Evolutionary conservation across 35 echinoderm and acorn worm species (phyloP), one percentile per base, ranked within the genome.

Genomic region (Holothuria glaberrima): DNA sequence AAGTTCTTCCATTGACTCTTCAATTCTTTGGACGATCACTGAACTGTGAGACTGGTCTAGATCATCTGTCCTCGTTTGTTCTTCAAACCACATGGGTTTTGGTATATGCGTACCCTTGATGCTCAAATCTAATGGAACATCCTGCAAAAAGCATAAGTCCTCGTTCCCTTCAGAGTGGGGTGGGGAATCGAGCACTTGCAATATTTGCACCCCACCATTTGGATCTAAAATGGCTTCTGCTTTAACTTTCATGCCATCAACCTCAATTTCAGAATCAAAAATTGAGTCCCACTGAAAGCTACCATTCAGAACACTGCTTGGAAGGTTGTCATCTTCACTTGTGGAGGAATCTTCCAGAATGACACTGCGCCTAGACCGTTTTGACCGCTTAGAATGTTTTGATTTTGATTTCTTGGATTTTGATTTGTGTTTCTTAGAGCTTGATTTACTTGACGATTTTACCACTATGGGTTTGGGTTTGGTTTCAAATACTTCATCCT

Each of bases 161-260:
- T 82, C 83, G 45, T 93, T 87, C 0, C 46, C 78, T 36, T 95
- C 91, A 1, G 93, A 94, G 0, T 82, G 89, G 0, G 97, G 97
- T 18, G 97, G 97, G 20, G 76, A 89, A 58, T 95, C 82, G 16
- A 99, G 58, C 22, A 82, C 87, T 1, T 88, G 88, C 3, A 86
- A 26, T 9, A 63, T 63, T 31, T 83, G 65, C 9, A 48, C 59
- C 19, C 30, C 71, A 25, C 90, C 88, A 58, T 91, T 73, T 3
- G 70, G 59, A 38, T 91, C 58, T 30, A 98, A 71, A 60, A 98
- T 94, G 56, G 92, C 93, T 59, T 98, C 93, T 18, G 93, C 94
- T 86, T 98, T 98, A 12, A 98, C 88, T 48, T 80, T 90, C 31
- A 91, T 87, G 22, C 96, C 96, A 18, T 94, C 96, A 20, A 98